Evolutionary conservation across 2,888 invertebrate species (phyloP).

Genomic region (Drosophila suboccidentalis): DNA sequence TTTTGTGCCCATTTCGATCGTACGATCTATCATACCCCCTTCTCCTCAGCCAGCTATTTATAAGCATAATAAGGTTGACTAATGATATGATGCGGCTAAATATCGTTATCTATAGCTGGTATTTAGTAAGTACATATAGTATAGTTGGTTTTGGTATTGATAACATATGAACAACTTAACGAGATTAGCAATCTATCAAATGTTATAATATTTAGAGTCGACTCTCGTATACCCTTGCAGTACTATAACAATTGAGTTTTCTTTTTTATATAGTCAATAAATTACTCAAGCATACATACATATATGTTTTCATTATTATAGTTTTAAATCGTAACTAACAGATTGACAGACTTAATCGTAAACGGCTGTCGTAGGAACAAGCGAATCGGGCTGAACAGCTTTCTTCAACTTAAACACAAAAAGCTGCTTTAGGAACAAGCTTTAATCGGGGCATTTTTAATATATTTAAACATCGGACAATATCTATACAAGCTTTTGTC

Average conservation of each 20-base stretch:
- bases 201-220: background rate
- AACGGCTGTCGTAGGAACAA: constrained; percentile 47
- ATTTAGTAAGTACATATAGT: constrained; percentile 6
- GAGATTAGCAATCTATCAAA: background rate
- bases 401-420: constrained; percentile 2
- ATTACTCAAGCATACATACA: constrained; percentile 2
- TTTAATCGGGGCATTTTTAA: background rate
- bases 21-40: constrained; percentile 1
- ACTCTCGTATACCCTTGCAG: constrained; percentile 43
- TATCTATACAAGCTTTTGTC: background rate
- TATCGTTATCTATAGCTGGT: constrained; percentile 33
- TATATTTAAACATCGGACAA: constrained; percentile 4
- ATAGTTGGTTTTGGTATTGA: constrained; percentile 8
- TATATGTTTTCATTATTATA: constrained; percentile 11
- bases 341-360: constrained; percentile 29
- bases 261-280: constrained; percentile 1
- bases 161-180: constrained; percentile 18
- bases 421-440: constrained; percentile 2
- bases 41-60: background rate
- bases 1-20: constrained; percentile 46
- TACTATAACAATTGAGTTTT: constrained; percentile 22
- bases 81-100: constrained; percentile 69
- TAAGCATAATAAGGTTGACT: constrained; percentile 39
- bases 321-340: constrained; percentile 27
- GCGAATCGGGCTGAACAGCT: constrained; percentile 20